phyloP scores from a whole-genome alignment of 2,888 invertebrate species.

The Parelbella ahira region DNA sequence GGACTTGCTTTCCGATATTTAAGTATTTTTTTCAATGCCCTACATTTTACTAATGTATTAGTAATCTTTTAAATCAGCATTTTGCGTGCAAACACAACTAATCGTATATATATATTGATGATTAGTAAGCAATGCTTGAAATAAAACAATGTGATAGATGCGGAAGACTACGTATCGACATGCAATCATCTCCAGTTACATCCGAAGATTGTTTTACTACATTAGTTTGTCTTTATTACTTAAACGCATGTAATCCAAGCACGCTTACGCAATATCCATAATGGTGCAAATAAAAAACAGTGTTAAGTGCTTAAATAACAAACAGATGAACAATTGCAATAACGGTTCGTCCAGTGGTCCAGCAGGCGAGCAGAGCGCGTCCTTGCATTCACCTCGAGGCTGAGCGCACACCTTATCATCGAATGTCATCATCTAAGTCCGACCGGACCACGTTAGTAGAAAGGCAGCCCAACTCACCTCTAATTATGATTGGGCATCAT shows the following conservation, averaged over 20 bases:
- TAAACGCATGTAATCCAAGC: slow-evolving; percentile 27
- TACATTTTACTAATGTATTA: too few relatives aligned
- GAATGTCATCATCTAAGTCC: slow-evolving; percentile 64
- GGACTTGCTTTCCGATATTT: too few relatives aligned
- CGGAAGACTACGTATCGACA: slow-evolving; percentile 12
- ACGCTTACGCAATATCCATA: slow-evolving; percentile 31
- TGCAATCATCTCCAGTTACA: slow-evolving; percentile 14
- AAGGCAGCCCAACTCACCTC: slow-evolving; percentile 64
- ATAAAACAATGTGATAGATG: background rate
- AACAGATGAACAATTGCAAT: slow-evolving; percentile 29
- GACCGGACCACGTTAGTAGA: slow-evolving; percentile 51
- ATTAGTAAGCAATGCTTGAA: background rate
- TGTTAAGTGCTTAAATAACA: slow-evolving; percentile 34
- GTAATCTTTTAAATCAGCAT: too few relatives aligned
- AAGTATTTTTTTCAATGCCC: too few relatives aligned
- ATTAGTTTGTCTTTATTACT: slow-evolving; percentile 16
- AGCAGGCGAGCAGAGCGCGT: slow-evolving; percentile 47
- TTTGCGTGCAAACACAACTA: too few relatives aligned
- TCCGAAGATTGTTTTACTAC: slow-evolving; percentile 15
- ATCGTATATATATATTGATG: too few relatives aligned
- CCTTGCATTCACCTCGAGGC: slow-evolving; percentile 71
- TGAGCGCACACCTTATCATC: slow-evolving; percentile 63
- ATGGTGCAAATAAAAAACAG: slow-evolving; percentile 33
- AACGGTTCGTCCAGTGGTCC: slow-evolving; percentile 33
- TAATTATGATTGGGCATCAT: slow-evolving; percentile 58